Base-by-base conservation (phyloP, 2,888 invertebrate genomes). In the Pyrochroa serraticornis region DNA sequence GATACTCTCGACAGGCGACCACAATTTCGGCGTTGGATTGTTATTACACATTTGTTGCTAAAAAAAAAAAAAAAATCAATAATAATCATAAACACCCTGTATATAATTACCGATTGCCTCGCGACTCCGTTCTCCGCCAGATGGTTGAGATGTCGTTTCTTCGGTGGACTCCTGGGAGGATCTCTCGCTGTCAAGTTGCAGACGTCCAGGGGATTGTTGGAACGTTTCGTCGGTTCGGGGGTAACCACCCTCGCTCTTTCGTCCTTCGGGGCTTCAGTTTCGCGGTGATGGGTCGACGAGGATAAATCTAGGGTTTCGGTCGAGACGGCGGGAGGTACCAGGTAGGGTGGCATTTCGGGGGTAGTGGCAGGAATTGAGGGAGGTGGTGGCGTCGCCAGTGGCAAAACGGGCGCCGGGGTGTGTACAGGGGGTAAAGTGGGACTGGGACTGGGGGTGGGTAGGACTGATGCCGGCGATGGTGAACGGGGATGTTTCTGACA, bases 401-500 rank as follows among this genome's bases (percentile, higher is more conserved):
- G 45, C 9, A 46, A 9, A 22, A 31, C 41, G 33, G 69, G 60
- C 37, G 69, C 54, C 41, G 70, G 67, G 43, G 73, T 68, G 42
- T 72, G 68, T 57, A 72, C 68, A 50, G 70, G 64, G 57, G 75
- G 72, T 60, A 73, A 65, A 43, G 76, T 77, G 58, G 76, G 79
- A 63, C 77, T 78, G 47, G 77, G 76, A 66, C 73, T 70, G 64
- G 75, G 74, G 72, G 79, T 77, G 66, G 58, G 76, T 58, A 78
- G 68, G 0, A 84, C 79, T 1, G 84, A 82, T 0, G 83, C 81
- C 0, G 84, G 87, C 55, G 87, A 88, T 47, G 81, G 82, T 65
- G 87, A 88, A 77, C 87, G 84, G 71, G 88, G 88, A 73, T 89
- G 87, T 75, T 91, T 87, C 76, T 93, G 92, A 80, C 97, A 97